Evolutionary conservation across 2,113 vertebrate species (phyloP).

Genomic region (Hymenochirus boettgeri): DNA sequence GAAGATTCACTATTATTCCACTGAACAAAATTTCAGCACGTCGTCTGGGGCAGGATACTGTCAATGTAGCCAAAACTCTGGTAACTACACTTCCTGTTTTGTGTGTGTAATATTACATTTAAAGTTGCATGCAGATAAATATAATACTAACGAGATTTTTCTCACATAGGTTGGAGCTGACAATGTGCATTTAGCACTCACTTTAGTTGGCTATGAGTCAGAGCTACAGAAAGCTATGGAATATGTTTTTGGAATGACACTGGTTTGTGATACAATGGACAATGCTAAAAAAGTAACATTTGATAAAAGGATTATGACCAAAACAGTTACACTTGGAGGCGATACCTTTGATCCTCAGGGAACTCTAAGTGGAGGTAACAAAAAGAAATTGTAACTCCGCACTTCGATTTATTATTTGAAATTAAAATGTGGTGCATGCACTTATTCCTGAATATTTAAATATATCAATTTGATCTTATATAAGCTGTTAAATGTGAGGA

Average conservation of each 20-base stretch:
- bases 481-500: no score
- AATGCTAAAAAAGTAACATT: conserved; percentile 91
- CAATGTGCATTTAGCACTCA: conserved; percentile 80
- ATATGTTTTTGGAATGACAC: conserved; percentile 86
- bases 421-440: no score
- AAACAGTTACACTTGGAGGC: conserved; percentile 85
- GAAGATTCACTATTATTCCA: conserved; percentile 88
- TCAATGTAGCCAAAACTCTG: conserved; percentile 74
- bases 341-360: conserved; percentile 92
- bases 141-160: neutral
- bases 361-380: conserved; percentile 85
- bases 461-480: no score
- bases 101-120: no score
- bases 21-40: conserved; percentile 88
- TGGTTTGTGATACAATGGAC: conserved; percentile 84
- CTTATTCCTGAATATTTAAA: no score
- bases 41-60: conserved; percentile 59
- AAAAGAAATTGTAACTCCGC: no score
- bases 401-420: no score
- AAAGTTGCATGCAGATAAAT: no score
- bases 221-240: conserved; percentile 94
- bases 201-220: conserved; percentile 72
- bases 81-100: conserved; percentile 62
- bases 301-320: conserved; percentile 80
- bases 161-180: conserved; percentile 70